Evolutionary conservation across 2,113 vertebrate genomes (phyloP), one percentile per base, ranked within the genome.

Genomic region (Melanerpes aurifrons): DNA sequence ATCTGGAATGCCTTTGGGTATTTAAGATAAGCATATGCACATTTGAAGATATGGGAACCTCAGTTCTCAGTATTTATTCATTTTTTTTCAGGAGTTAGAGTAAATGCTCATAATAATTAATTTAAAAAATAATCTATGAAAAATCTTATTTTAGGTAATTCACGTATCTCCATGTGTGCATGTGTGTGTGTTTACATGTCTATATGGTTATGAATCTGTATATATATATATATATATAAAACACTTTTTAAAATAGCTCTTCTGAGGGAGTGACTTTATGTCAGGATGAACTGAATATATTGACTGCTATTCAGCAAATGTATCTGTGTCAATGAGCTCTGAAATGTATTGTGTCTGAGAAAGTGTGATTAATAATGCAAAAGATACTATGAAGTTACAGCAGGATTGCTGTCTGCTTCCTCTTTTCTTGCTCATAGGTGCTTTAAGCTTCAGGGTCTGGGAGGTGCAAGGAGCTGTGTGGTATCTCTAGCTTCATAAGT

Each of bases 381-480:
- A 81, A 59, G 56, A 22, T 18, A 45, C 15, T 37, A 9, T 40
- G 31, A 70, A 47, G 16, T 40, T 54, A 8, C 26, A 53, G 32
- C 21, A 66, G 24, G 50, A 9, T 35, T 3, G 2, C 8, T 15
- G 0, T 76, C 37, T 69, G 2, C 17, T 63, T 54, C 9, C 2
- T 56, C 15, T 92, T 43, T 77, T 48, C 29, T 82, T 70, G 7
- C 26, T 63, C 5, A 17, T 11, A 4, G 8, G 0, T 56, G 4
- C 35, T 87, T 35, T 43, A 72, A 21, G 17, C 9, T 28, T 66
- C 29, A 40, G 11, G 54, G 26, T 3, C 0, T 0, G 14, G 26
- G 3, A 73, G 12, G 16, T 81, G 14, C 2, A 32, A 43, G 15
- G 35, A 63, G 13, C 2, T 54, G 25, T 0, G 0, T 63, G 13